Base-by-base conservation (phyloP, 2,113 vertebrate species). In the Pandion haliaetus region DNA sequence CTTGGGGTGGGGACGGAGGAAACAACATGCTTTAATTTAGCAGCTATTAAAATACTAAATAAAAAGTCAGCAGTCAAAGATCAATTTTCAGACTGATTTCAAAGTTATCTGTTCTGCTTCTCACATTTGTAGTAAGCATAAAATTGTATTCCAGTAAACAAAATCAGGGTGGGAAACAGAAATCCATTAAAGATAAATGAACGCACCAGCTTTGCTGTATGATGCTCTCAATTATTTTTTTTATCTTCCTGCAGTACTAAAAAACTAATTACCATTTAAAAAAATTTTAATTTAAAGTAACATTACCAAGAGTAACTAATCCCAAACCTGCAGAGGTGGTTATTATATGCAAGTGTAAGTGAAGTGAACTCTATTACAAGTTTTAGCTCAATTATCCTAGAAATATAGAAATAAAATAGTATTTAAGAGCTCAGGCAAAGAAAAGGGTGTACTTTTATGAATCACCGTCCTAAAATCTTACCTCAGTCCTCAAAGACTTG, bases 1-100 rank as follows among this genome's bases (percentile, higher is more conserved):
- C 7, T 2, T 54, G 58, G 8, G 36, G 17, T 1, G 1, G 16
- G 10, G 6, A 16, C 11, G 17, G 13, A 23, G 9, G 24, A n/a
- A 90, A 69, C 18, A 79, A 29, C 17, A 44, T 2, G 28, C 14
- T 76, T 63, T 65, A 62, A 69, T 80, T 47, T 52, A 84, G 59
- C 10, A 90, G 42, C 45, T 74, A 69, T 23, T 16, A 55, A 47
- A 94, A 94, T 23, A 36, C 8, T 32, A 42, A 26, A 25, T n/a
- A 29, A 40, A 32, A 26, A 15, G 11, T 24, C 28, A 52, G 19
- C 42, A 77, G 36, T 23, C 67, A 83, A 63, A 55, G 40, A 84
- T 25, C 34, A 49, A 65, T 63, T 86, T 82, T 50, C 70, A 93
- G 55, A 77, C 31, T 24, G 50, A 45, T 61, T 86, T 90, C 58